Evolutionary conservation across 2,113 vertebrate species (phyloP), one percentile per base, ranked within the genome.

Genomic region (Atrichornis clamosus): DNA sequence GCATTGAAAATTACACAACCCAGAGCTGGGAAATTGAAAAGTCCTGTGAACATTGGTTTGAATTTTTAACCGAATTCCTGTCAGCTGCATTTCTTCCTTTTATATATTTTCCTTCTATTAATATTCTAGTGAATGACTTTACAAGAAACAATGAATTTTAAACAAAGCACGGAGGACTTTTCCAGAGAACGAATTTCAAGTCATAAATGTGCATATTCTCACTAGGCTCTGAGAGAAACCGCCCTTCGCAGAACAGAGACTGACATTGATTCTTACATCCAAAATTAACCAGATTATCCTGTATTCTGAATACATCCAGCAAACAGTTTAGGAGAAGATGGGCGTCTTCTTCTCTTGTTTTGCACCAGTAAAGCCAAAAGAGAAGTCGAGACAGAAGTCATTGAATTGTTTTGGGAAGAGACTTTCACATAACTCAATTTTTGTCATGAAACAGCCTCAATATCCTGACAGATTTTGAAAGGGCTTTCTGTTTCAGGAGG

Each of bases 141-240:
- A 90, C 88, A 96, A 70, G 85, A 94, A 95, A 94, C 93, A 96
- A 94, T 93, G 82, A 94, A 96, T 96, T 96, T 94, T 95, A 97
- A 96, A 84, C 90, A 84, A 96, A 96, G 60, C 9, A 1, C 37
- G 44, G 75, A 88, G 60, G 60, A 68, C 64, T 96, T 90, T 94
- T 90, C 44, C 56, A 62, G 83, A 75, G 72, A 92, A 94, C 49
- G 56, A 35, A 60, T 93, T 96, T 91, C 26, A 63, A 62, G 64
- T 84, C 41, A 39, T 72, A 92, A 81, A 86, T n/a, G 88, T 87
- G 85, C 60, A 53, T 86, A 27, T 75, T 92, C 64, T 93, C 3
- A 0, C 68, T 44, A 32, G 83, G 16, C 53, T 94, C 39, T 52
- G 41, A 78, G 59, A 52, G 89, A 44, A 90, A 41, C 82, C 89